These are phyloP conservation scores for Chaenodraco wilsoni DNA, from an alignment of 2,797 vertebrate genomes.

Conservation along the genomic window DNA sequence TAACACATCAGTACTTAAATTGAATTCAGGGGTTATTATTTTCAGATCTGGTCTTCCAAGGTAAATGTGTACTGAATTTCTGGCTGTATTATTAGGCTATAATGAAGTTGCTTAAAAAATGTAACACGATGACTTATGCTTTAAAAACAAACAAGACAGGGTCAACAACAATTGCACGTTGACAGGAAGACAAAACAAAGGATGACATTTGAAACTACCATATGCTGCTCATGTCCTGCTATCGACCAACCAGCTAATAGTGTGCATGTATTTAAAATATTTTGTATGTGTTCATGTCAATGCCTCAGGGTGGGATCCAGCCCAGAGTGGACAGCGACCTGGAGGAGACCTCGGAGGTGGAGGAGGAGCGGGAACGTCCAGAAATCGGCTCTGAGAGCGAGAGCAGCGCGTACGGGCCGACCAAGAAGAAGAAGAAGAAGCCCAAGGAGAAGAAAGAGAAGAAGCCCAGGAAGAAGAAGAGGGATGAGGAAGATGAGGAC, in stretches of 20 bases:
- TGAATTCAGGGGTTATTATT: too few species aligned
- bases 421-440: slow-evolving; percentile 98
- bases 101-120: too few species aligned
- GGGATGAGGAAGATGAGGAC: slow-evolving; percentile 88
- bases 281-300: slow-evolving; percentile 4
- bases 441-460: slow-evolving; percentile 96
- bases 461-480: slow-evolving; percentile 91
- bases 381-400: slow-evolving; percentile 92
- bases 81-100: too few species aligned
- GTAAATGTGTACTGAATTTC: too few species aligned
- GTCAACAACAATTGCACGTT: too few species aligned
- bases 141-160: too few species aligned
- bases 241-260: neutral
- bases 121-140: too few species aligned
- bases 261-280: neutral
- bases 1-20: too few species aligned
- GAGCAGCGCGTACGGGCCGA: slow-evolving; percentile 90
- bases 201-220: too few species aligned
- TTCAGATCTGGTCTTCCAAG: too few species aligned
- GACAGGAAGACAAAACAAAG: too few species aligned
- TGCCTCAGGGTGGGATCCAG: slow-evolving; percentile 65
- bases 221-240: neutral
- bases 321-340: slow-evolving; percentile 83
- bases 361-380: slow-evolving; percentile 83
- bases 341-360: slow-evolving; percentile 89